Percentiles rank a stretch among this genome's conserved stretches.
phyloP scores from a whole-genome alignment of 2,888 invertebrate genomes.

The Parasteatoda lunata region DNA sequence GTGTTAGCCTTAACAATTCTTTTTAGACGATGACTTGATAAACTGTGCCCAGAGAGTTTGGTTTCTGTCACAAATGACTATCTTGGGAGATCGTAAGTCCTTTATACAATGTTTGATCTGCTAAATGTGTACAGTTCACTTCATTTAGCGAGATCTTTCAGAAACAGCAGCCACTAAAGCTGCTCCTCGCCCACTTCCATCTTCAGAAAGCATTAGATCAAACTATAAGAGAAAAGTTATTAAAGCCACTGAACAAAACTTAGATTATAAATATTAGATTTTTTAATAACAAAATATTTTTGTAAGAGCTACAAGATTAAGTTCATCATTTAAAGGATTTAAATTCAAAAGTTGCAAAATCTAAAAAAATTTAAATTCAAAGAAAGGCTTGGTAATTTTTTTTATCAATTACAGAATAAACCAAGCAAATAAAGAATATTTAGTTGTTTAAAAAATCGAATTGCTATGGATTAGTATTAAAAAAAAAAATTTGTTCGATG shows the following conservation, averaged over 20 bases:
- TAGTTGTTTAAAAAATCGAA: no score
- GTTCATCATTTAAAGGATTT: no score
- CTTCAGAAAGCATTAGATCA: constrained; percentile 94
- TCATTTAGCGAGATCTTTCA: constrained; percentile 56
- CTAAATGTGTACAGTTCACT: constrained; percentile 22
- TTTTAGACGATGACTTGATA: constrained; percentile 31
- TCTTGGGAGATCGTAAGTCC: constrained; percentile 44
- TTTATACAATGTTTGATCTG: constrained; percentile 40
- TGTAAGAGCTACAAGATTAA: no score
- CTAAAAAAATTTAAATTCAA: no score
- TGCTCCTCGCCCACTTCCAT: constrained; percentile 95
- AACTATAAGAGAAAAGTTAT: constrained; percentile 78
- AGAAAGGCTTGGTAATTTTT: no score
- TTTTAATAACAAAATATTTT: background rate
- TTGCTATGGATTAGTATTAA: no score
- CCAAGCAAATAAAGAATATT: no score
- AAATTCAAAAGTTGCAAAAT: no score
- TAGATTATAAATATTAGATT: background rate
- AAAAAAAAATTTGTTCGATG: no score
- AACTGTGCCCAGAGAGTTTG: constrained; percentile 35
- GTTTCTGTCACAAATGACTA: constrained; percentile 47
- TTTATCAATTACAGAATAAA: no score
- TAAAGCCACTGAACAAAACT: constrained; percentile 50
- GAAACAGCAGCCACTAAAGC: constrained; percentile 94
- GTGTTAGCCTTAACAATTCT: constrained; percentile 34